A percentile compares a stretch with the other conserved stretches of the same genome.
These are phyloP conservation scores for Daboia siamensis DNA, from an alignment of 2,113 vertebrate genomes.

Conservation along the genomic window DNA sequence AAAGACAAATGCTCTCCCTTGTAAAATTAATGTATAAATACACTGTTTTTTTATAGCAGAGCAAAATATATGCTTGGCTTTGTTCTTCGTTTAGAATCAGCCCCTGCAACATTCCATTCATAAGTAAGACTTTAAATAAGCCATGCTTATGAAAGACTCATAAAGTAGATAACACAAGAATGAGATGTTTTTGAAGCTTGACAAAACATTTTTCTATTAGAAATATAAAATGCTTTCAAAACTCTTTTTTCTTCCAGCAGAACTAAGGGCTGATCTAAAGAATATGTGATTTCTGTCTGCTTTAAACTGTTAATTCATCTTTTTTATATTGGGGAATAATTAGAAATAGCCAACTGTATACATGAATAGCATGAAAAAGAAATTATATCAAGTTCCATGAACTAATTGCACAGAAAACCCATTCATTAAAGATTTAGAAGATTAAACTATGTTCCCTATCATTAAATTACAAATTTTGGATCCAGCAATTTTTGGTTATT, in stretches of 20 bases:
- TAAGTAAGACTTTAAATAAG: not conserved
- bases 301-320: not conserved
- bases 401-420: not conserved
- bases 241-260: not conserved
- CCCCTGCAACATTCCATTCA: not conserved
- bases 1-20: slow-evolving; percentile 3
- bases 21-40: not conserved
- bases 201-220: not conserved
- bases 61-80: not conserved
- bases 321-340: not conserved
- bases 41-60: not conserved
- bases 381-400: not conserved
- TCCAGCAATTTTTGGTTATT: not conserved
- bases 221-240: not conserved
- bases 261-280: not conserved
- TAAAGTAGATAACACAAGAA: not conserved
- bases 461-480: not conserved
- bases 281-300: not conserved
- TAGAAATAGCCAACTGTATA: not conserved
- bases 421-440: not conserved
- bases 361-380: not conserved
- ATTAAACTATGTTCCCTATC: not conserved
- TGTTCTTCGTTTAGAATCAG: not conserved
- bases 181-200: not conserved
- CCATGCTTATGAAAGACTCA: not conserved